Base-by-base conservation (phyloP, 2,113 vertebrate species). In the Sciurus niger region DNA sequence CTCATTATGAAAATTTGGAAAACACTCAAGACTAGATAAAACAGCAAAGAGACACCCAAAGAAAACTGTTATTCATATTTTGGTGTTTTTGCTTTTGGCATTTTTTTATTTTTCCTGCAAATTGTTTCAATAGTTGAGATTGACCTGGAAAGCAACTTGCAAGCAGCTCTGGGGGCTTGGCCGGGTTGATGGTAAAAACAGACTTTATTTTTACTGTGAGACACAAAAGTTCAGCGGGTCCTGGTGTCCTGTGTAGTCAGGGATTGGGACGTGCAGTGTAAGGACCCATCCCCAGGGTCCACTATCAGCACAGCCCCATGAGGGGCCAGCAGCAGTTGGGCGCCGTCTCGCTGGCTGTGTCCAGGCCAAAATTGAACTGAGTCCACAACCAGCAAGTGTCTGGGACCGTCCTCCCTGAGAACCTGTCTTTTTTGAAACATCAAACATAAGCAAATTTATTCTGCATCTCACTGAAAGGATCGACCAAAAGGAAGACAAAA, bases 1-100 rank as follows among this genome's bases (percentile, higher is more conserved):
- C 89, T 93, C 60, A 5, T 60, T 77, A 70, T 73, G 67, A 91
- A 48, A 65, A 77, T 82, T 67, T n/a, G 16, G 92, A 72, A 90
- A 77, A 34, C 25, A 1, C 7, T 17, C 14, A 63, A 60, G 84
- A 76, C 37, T 28, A 63, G 51, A 80, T 77, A 68, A 63, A 68
- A 82, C 37, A 51, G 34, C 51, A 89, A 43, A n/a, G 77, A 87
- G 48, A 74, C 17, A 76, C 63, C 53, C 48, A 9, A 53, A 77
- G 40, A 32, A 76, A 43, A 37, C 13, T 1, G 0, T 32, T 53
- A n/a, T 22, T 91, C 24, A 0, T 25, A 37, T 51, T 51, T 65
- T 24, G 8, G 25, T 43, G 32, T 68, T 24, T 72, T 82, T 28
- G 18, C 6, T 83, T 67, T 80, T 10, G 77, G 24, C 24, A 8